Evolutionary conservation across 2,888 invertebrate species (phyloP), one percentile per base, ranked within the genome.

Genomic region (Bombylius major): DNA sequence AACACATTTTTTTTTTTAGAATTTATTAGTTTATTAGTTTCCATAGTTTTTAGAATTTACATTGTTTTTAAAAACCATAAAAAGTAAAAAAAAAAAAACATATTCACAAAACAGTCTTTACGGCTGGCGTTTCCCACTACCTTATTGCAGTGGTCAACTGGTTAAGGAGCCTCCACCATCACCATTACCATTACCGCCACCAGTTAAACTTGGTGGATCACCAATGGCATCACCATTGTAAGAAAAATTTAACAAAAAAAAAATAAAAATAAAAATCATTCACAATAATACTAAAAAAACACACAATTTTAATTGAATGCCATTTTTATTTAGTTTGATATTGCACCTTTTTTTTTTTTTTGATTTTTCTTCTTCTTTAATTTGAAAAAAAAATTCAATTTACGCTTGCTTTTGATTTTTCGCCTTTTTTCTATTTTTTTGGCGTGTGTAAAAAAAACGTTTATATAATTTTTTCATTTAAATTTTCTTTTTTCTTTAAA

Each of bases 81-180:
- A 54, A 50, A 55, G 23, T 23, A 23, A 23, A 57, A 51, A 42
- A 51, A 47, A 23, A 51, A 45, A 54, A 55, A 50, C 51, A 53
- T 49, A 58, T 58, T 67, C 72, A 73, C 67, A 70, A 63, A 69
- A 70, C 86, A 90, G 89, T 88, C 86, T 90, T 84, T 89, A 89
- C 84, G 89, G 89, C 87, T 89, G 89, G 89, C 89, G 89, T 83
- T 90, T 89, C 84, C 89, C 90, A 82, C 87, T 90, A 85, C 89
- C 89, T 83, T 89, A 90, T 89, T 89, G 89, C 86, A 89, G 89
- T 83, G 88, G 88, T 82, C 73, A 73, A 68, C 68, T 75, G 66
- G 71, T 74, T 67, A 84, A 84, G 82, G 84, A 83, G 78, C 82
- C 83, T 67, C 86, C 86, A 76, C 85, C 86, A 70, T 85, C 84